Conservation (phyloP, 64 coral and sea anemone genomes). For the Dendrophyllia cribrosa region DNA sequence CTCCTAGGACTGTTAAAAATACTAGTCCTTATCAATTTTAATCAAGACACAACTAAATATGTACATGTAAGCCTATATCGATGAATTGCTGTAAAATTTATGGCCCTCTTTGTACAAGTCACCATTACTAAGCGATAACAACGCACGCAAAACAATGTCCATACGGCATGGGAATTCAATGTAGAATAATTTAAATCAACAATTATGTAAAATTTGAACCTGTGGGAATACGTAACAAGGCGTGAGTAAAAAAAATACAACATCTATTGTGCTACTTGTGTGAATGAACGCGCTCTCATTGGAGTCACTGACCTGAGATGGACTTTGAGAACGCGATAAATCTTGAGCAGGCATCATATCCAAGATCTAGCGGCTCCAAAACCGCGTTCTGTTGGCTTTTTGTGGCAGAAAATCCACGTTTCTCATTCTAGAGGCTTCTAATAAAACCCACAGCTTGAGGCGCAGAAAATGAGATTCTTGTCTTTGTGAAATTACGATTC, state of each 20-base stretch:
- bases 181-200: neutral
- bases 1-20: neutral
- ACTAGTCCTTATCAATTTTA: neutral
- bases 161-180: neutral
- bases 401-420: neutral
- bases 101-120: constrained; percentile 1
- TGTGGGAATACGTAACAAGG: neutral
- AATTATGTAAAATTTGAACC: neutral
- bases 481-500: neutral
- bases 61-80: neutral
- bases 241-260: neutral
- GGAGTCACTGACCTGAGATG: constrained; percentile 8
- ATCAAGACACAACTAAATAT: neutral
- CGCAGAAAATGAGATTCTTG: neutral
- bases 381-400: neutral
- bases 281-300: neutral
- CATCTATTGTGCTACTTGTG: neutral
- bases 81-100: neutral
- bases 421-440: constrained; percentile 1
- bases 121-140: constrained; percentile 3
- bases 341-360: constrained; percentile 47
- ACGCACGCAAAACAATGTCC: neutral
- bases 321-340: neutral
- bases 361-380: neutral
- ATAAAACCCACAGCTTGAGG: neutral